Evolutionary conservation across 2,888 invertebrate species (phyloP).

Genomic region (Nemoura dubitans): DNA sequence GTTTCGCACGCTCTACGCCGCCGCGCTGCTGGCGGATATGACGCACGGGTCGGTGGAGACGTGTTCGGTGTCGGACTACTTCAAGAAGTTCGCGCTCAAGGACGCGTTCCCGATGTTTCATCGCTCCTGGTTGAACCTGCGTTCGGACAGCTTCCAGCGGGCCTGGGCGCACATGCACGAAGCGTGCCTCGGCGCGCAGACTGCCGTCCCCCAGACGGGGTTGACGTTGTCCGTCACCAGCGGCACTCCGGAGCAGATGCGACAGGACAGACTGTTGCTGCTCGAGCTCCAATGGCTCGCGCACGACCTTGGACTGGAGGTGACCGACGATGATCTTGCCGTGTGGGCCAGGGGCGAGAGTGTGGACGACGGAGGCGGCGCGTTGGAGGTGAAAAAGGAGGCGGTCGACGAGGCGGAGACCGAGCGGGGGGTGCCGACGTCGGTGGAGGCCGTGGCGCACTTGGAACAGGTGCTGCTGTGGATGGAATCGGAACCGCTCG

Average conservation of each 20-base stretch:
- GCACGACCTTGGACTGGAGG: conserved; percentile 56
- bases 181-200: conserved; percentile 31
- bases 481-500: conserved; percentile 64
- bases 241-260: conserved; percentile 40
- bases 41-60: conserved; percentile 41
- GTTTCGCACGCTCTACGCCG: conserved; percentile 58
- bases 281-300: conserved; percentile 56
- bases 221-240: conserved; percentile 38
- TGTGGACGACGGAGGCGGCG: conserved; percentile 48
- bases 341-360: conserved; percentile 54
- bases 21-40: conserved; percentile 53
- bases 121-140: conserved; percentile 60
- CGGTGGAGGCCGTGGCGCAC: conserved; percentile 59
- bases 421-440: conserved; percentile 55
- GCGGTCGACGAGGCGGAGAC: conserved; percentile 46
- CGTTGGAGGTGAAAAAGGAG: conserved; percentile 46
- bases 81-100: conserved; percentile 58
- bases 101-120: conserved; percentile 62
- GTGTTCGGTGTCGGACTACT: conserved; percentile 52
- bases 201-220: conserved; percentile 40
- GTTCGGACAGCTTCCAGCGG: conserved; percentile 60
- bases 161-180: conserved; percentile 51
- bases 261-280: conserved; percentile 54
- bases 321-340: conserved; percentile 55
- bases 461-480: conserved; percentile 61